A percentile compares a stretch with the other conserved stretches of the same genome.
These are phyloP conservation scores for Parnassius smintheus DNA, from an alignment of 2,888 invertebrate genomes.

Conservation along the genomic window DNA sequence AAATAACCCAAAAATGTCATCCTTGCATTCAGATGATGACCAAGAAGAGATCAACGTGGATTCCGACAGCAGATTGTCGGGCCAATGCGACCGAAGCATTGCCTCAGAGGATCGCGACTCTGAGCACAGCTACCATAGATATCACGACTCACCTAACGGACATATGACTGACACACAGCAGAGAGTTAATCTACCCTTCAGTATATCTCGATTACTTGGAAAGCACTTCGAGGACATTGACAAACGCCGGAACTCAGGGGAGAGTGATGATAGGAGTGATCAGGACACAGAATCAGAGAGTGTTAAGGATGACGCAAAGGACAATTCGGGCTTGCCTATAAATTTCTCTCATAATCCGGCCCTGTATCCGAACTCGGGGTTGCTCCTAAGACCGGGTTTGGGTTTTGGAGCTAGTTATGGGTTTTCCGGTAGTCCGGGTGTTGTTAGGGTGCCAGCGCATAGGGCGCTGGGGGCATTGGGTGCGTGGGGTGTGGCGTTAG, in stretches of 20 bases:
- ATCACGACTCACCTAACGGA: slow-evolving; percentile 72
- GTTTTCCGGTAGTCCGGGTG: slow-evolving; percentile 85
- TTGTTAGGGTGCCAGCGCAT: slow-evolving; percentile 91
- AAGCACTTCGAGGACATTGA: slow-evolving; percentile 86
- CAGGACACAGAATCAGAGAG: slow-evolving; percentile 77
- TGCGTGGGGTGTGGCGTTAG: slow-evolving; percentile 82
- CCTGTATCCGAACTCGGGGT: slow-evolving; percentile 64
- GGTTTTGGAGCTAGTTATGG: slow-evolving; percentile 78
- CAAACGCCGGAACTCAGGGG: slow-evolving; percentile 72
- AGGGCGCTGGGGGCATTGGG: slow-evolving; percentile 79
- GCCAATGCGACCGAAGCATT: slow-evolving; percentile 71
- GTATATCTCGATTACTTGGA: slow-evolving; percentile 90
- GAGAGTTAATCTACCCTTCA: slow-evolving; percentile 86
- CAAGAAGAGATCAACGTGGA: slow-evolving; percentile 86
- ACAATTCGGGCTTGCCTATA: slow-evolving; percentile 57
- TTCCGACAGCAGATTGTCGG: slow-evolving; percentile 83
- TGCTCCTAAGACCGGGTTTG: slow-evolving; percentile 67
- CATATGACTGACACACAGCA: slow-evolving; percentile 76
- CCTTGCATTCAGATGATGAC: slow-evolving; percentile 82
- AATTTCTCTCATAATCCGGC: slow-evolving; percentile 70
- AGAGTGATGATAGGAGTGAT: slow-evolving; percentile 76
- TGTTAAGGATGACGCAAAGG: slow-evolving; percentile 71
- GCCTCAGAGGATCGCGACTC: slow-evolving; percentile 81
- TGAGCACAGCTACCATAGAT: slow-evolving; percentile 77
- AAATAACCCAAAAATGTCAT: slow-evolving; percentile 60